phyloP scores from a whole-genome alignment of 2,888 invertebrate species.

The Electrophaes corylata region DNA sequence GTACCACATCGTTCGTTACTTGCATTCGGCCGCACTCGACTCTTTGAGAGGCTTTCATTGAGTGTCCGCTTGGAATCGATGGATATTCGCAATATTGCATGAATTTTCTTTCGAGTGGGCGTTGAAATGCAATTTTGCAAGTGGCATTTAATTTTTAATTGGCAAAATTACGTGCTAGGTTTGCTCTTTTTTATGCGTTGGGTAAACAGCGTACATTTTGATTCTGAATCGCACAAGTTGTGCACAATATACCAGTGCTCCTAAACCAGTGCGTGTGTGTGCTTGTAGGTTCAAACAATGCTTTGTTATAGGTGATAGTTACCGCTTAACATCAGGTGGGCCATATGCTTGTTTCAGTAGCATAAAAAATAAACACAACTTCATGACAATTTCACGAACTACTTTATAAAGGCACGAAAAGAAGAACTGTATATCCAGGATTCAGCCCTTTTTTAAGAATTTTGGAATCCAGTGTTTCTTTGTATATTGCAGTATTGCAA shows the following conservation, averaged over 20 bases:
- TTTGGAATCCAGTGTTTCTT: background rate
- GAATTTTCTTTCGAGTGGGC: slow-evolving; percentile 13
- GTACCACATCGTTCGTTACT: slow-evolving; percentile 42
- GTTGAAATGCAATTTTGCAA: slow-evolving; percentile 11
- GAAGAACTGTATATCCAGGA: no score
- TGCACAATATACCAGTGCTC: no score
- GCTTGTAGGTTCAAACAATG: no score
- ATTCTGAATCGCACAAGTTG: no score
- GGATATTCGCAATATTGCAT: slow-evolving; percentile 16
- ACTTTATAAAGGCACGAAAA: no score
- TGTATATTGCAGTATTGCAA: background rate
- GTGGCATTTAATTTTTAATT: slow-evolving; percentile 14
- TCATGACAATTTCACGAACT: no score
- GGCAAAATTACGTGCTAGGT: background rate
- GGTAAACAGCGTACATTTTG: no score
- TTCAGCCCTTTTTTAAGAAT: background rate
- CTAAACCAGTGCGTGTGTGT: no score
- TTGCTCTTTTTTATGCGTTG: slow-evolving; percentile 5
- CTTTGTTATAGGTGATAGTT: no score
- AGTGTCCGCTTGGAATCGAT: slow-evolving; percentile 26
- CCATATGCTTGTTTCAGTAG: no score
- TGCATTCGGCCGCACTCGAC: slow-evolving; percentile 41
- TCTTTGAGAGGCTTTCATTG: slow-evolving; percentile 31
- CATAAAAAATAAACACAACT: no score
- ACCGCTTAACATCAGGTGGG: no score